Evolutionary conservation across 2,797 vertebrate species (phyloP).

Genomic region (Heliangelus exortis): DNA sequence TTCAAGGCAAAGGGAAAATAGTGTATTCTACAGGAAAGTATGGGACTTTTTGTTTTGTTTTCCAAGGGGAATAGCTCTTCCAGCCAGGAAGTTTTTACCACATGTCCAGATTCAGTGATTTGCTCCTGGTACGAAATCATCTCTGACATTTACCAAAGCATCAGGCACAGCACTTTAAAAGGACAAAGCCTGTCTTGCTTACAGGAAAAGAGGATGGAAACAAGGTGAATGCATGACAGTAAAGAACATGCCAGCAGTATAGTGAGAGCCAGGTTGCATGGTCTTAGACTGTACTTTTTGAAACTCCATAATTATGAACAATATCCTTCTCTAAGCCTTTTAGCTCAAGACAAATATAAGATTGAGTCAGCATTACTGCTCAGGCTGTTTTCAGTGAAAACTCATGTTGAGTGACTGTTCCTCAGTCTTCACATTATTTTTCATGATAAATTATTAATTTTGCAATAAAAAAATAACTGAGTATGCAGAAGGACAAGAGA

Average conservation of each 20-base stretch:
- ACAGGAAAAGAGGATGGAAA: neutral
- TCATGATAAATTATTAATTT: neutral
- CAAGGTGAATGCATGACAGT: neutral
- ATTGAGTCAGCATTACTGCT: neutral
- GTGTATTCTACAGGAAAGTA: slow-evolving; percentile 13
- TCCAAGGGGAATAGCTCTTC: neutral
- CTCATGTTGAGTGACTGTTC: neutral
- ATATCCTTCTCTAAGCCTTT: neutral
- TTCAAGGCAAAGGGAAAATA: slow-evolving; percentile 21
- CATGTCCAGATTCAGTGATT: neutral
- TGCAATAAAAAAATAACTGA: slow-evolving; percentile 14
- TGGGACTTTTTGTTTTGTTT: slow-evolving; percentile 36
- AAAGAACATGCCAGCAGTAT: accelerated
- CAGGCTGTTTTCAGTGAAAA: neutral
- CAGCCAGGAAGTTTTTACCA: slow-evolving; percentile 50
- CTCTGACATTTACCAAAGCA: neutral
- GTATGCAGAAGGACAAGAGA: neutral
- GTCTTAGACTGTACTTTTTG: neutral
- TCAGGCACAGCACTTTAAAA: neutral
- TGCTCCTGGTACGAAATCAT: neutral
- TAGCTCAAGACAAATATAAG: neutral
- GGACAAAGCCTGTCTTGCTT: neutral
- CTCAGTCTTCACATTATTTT: neutral
- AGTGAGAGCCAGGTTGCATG: neutral
- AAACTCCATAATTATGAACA: neutral